A percentile compares a stretch with the other conserved stretches of the same genome.
Conservation (phyloP, 1,140 invertebrate species). For the Dendrolimus kikuchii region DNA sequence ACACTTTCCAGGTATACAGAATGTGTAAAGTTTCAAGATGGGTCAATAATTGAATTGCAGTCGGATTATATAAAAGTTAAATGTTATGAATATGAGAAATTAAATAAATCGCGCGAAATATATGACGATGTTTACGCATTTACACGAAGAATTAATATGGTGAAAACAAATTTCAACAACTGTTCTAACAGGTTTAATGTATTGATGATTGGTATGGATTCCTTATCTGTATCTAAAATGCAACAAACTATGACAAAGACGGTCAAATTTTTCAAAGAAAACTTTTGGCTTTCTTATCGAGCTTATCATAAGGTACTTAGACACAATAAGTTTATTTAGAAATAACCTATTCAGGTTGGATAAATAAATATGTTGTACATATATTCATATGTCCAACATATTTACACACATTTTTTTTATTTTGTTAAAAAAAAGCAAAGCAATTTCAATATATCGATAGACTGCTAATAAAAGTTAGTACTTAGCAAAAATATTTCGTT, state of each 20-base stretch:
- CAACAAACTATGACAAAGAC: constrained; percentile 85
- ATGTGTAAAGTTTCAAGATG: constrained; percentile 45
- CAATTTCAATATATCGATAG: not conserved
- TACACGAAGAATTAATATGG: constrained; percentile 32
- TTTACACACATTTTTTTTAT: too few relatives aligned
- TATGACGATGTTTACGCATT: constrained; percentile 46
- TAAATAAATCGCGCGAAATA: constrained; percentile 33
- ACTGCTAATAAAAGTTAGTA: not conserved
- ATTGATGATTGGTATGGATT: constrained; percentile 86
- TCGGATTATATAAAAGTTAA: constrained; percentile 69
- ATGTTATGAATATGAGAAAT: constrained; percentile 46
- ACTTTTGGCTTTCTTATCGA: constrained; percentile 68
- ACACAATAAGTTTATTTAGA: too few relatives aligned
- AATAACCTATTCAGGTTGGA: too few relatives aligned
- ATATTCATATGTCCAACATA: too few relatives aligned
- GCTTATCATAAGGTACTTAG: constrained; percentile 69
- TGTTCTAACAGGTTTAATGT: constrained; percentile 73
- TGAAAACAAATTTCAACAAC: constrained; percentile 15
- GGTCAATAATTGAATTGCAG: constrained; percentile 37
- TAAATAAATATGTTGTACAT: too few relatives aligned
- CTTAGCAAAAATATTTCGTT: too few relatives aligned
- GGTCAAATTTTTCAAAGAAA: constrained; percentile 75
- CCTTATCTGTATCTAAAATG: constrained; percentile 85
- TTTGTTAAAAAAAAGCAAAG: not conserved
- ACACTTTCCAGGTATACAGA: constrained; percentile 28